Evolutionary conservation across 2,888 invertebrate species (phyloP).

Genomic region (Leptopilina myrica): DNA sequence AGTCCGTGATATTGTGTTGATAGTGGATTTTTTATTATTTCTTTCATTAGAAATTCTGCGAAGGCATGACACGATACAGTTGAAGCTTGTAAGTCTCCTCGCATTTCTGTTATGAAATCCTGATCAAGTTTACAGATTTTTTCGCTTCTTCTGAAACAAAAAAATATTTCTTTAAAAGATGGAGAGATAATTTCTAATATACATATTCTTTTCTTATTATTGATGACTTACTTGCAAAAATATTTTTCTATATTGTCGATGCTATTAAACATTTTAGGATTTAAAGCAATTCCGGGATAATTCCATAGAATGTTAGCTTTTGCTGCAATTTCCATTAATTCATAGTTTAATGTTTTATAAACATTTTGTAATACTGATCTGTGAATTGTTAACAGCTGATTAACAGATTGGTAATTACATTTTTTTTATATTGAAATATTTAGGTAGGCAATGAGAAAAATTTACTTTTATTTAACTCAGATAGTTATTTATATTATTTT

Average conservation of each 20-base stretch:
- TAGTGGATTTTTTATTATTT: slow-evolving; percentile 57
- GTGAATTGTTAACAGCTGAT: background rate
- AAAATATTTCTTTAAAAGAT: background rate
- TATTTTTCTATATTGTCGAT: slow-evolving; percentile 54
- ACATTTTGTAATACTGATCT: slow-evolving; percentile 63
- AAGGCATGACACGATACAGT: slow-evolving; percentile 69
- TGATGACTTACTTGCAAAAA: slow-evolving; percentile 56
- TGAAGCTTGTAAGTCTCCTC: slow-evolving; percentile 64
- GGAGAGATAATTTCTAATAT: no score
- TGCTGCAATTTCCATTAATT: slow-evolving; percentile 66
- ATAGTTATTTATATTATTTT: no score
- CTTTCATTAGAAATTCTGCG: slow-evolving; percentile 63
- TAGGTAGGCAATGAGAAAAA: no score
- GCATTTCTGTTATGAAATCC: slow-evolving; percentile 49
- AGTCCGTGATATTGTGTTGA: slow-evolving; percentile 52
- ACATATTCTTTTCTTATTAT: no score
- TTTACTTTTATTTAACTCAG: no score
- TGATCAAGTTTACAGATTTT: slow-evolving; percentile 50
- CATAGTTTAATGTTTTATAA: slow-evolving; percentile 53
- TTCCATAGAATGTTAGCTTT: slow-evolving; percentile 69
- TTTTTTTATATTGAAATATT: no score
- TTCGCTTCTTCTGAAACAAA: slow-evolving; percentile 9
- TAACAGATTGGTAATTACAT: no score
- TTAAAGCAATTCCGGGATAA: slow-evolving; percentile 64
- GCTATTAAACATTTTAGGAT: slow-evolving; percentile 59